Percentiles rank a stretch among this genome's conserved stretches.
phyloP scores from a whole-genome alignment of 2,113 vertebrate genomes.

The Athene cunicularia region DNA sequence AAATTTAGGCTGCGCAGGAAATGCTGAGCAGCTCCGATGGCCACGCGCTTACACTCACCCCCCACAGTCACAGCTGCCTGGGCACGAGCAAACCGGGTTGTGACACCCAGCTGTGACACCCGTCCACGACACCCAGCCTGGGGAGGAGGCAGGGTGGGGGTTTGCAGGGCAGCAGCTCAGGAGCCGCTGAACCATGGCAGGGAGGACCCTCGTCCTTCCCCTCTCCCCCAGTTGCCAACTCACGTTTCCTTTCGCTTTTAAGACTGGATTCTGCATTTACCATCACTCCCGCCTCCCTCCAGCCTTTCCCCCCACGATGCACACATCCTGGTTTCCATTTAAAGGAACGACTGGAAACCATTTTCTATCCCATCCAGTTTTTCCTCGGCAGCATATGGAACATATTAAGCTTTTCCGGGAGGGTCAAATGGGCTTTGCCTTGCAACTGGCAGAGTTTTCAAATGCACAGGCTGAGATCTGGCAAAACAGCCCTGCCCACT shows the following conservation, averaged over 20 bases:
- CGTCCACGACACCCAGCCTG: neutral
- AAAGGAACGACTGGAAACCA: constrained; percentile 12
- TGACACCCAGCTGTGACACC: neutral
- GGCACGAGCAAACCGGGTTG: neutral
- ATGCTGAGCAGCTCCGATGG: neutral
- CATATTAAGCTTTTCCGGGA: neutral
- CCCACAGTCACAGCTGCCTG: neutral
- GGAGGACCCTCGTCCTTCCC: neutral
- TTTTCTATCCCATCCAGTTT: neutral
- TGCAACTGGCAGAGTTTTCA: neutral
- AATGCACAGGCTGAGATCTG: neutral
- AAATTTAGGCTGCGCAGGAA: neutral
- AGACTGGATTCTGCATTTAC: neutral
- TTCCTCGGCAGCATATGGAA: neutral
- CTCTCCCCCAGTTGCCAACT: neutral
- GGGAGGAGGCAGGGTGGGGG: neutral
- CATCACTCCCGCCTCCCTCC: neutral
- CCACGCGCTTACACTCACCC: accelerated
- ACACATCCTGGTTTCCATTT: constrained; percentile 12
- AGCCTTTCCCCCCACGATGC: neutral
- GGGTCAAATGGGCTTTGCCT: neutral
- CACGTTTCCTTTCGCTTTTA: neutral
- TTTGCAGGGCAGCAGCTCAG: neutral
- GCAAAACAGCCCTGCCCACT: neutral
- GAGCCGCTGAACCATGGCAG: neutral